A percentile compares a stretch with the other conserved stretches of the same genome.
phyloP scores from a whole-genome alignment of 2,888 invertebrate genomes.

The Gymnoscelis rufifasciata region DNA sequence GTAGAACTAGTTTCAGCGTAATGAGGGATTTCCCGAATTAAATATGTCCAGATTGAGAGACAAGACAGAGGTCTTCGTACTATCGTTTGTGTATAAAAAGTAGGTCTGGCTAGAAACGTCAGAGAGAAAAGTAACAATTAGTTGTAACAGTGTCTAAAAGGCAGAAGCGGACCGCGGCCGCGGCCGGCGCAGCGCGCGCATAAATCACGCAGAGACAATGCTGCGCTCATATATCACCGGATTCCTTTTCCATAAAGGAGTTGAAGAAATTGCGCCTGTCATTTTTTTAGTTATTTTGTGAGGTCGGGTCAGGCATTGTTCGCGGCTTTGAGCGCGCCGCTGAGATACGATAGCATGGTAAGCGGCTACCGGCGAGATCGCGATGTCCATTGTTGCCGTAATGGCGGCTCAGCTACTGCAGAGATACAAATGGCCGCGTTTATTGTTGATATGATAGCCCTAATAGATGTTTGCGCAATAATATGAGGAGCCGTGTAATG shows the following conservation, averaged over 20 bases:
- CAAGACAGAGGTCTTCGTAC: too few relatives aligned
- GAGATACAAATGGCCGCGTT: neutral
- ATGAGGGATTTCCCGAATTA: too few relatives aligned
- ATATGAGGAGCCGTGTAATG: too few relatives aligned
- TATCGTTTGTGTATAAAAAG: too few relatives aligned
- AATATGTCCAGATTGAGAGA: too few relatives aligned
- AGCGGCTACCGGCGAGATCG: conserved; percentile 9
- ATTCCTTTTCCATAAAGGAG: conserved; percentile 38
- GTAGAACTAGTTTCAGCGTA: too few relatives aligned
- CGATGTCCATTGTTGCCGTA: conserved; percentile 6
- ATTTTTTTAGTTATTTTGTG: conserved; percentile 33
- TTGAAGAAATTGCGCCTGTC: conserved; percentile 49
- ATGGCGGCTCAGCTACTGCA: conserved; percentile 9
- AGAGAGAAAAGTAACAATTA: too few relatives aligned
- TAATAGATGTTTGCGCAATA: too few relatives aligned
- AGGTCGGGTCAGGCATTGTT: conserved; percentile 46
- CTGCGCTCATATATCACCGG: conserved; percentile 48
- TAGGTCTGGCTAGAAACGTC: too few relatives aligned
- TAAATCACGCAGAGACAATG: conserved; percentile 30
- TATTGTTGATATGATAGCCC: neutral
- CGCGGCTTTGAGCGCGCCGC: conserved; percentile 33
- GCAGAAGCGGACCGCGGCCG: neutral
- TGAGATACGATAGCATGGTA: conserved; percentile 21
- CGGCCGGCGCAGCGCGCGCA: conserved; percentile 1
- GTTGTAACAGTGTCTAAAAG: neutral